These are phyloP conservation scores for Dolichotis patagonum DNA, from an alignment of 2,113 vertebrate species.

Conservation along the genomic window DNA sequence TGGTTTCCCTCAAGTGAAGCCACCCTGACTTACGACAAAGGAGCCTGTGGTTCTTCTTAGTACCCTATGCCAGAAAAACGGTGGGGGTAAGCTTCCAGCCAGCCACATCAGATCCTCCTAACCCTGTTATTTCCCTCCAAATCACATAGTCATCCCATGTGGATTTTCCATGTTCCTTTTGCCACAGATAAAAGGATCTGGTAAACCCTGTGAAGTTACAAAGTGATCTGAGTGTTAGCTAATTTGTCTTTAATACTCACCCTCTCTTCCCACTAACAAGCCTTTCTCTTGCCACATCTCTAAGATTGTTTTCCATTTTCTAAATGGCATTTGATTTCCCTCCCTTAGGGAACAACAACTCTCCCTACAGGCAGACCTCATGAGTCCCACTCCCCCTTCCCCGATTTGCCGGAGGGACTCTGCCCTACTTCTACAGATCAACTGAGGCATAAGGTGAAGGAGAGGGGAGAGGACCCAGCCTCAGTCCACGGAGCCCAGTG, in stretches of 20 bases:
- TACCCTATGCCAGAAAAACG: constrained; percentile 12
- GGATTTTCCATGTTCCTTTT: constrained; percentile 27
- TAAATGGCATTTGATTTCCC: constrained; percentile 6
- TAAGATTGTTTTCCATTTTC: constrained; percentile 10
- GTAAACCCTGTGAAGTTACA: not conserved
- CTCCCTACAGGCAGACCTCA: not conserved
- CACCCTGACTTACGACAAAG: constrained; percentile 12
- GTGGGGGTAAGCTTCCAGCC: not conserved
- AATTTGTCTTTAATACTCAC: constrained; percentile 37
- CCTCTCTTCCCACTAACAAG: constrained; percentile 23
- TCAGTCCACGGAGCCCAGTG: not conserved
- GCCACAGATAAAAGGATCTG: constrained; percentile 37
- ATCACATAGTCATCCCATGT: constrained; percentile 1
- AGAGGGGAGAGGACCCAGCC: not conserved
- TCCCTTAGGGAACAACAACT: not conserved
- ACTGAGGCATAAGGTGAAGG: not conserved
- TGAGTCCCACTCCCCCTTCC: too few relatives aligned
- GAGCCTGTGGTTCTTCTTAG: not conserved
- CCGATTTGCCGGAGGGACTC: not conserved
- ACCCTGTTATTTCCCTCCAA: constrained; percentile 4
- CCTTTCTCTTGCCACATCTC: not conserved
- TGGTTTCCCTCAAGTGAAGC: not conserved
- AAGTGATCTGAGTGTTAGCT: not conserved
- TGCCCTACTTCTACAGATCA: not conserved
- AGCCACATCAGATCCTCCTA: constrained; percentile 26